Evolutionary conservation across 1,140 invertebrate species (phyloP).

Genomic region (Aphaenogaster rudis): DNA sequence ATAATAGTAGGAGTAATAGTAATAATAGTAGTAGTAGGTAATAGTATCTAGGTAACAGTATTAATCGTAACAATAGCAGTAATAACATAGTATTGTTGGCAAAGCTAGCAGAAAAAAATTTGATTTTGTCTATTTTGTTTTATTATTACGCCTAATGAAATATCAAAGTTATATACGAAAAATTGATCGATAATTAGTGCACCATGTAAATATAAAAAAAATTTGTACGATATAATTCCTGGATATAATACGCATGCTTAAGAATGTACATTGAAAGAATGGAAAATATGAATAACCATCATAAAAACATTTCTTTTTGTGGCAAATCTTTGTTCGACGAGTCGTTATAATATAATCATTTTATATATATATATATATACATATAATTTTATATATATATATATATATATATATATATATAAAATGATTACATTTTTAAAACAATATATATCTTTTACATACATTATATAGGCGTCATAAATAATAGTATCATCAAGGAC

Average conservation of each 20-base stretch:
- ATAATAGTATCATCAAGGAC: slow-evolving; percentile 3
- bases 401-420: neutral
- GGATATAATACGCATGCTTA: neutral
- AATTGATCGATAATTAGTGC: neutral
- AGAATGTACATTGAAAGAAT: slow-evolving; percentile 27
- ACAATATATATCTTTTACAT: slow-evolving; percentile 21
- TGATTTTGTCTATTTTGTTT: slow-evolving; percentile 32
- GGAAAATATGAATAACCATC: neutral
- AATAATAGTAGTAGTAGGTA: neutral
- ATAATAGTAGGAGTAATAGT: slow-evolving; percentile 18
- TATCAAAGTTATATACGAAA: slow-evolving; percentile 20
- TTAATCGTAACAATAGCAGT: slow-evolving; percentile 26
- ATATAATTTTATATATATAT: neutral
- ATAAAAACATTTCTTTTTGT: neutral
- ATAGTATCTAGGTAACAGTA: slow-evolving; percentile 22
- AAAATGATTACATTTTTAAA: slow-evolving; percentile 38
- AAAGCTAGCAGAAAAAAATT: slow-evolving; percentile 39
- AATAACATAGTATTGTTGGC: slow-evolving; percentile 31
- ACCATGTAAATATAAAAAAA: slow-evolving; percentile 12
- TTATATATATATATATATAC: neutral
- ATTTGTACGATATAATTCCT: slow-evolving; percentile 32
- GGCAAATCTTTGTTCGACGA: neutral
- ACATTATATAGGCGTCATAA: slow-evolving; percentile 17
- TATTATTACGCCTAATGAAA: slow-evolving; percentile 18
- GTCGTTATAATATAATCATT: slow-evolving; percentile 6